Base-by-base conservation (phyloP, 2,888 invertebrate genomes). In the Cylindroiulus punctatus region DNA sequence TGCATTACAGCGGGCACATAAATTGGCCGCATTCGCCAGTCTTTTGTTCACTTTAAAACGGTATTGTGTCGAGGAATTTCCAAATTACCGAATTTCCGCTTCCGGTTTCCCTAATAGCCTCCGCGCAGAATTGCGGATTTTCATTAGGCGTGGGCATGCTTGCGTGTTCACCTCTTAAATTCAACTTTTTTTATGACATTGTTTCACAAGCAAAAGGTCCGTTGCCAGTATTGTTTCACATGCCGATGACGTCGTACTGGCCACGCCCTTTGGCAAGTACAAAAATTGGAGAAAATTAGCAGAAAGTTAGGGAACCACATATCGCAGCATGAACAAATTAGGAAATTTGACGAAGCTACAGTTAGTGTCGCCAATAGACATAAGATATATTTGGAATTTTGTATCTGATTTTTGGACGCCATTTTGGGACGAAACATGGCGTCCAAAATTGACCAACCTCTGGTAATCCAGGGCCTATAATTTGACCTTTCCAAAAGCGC, bases 231-330 rank as follows among this genome's bases (percentile, higher is more conserved):
- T 22, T 65, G 26, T 8, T 42, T 82, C 17, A 7, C 82, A 12
- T 36, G 82, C 8, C 5, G 19, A 19, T 36, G 82, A 36, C 22
- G 82, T 17, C 10, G 7, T 36, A 4, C 17, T 82, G 82, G n/a
- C 82, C 82, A 82, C 82, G 82, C 82, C 82, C 12, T 17, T 82
- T 82, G 30, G 30, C 36, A 82, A 82, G 82, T 36, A 82, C 82
- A 81, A 81, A n/a, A n/a, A n/a, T n/a, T n/a, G n/a, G n/a, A n/a
- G n/a, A n/a, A n/a, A n/a, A n/a, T n/a, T n/a, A n/a, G n/a, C n/a
- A n/a, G n/a, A n/a, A n/a, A n/a, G n/a, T n/a, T n/a, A n/a, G n/a
- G n/a, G n/a, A n/a, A n/a, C n/a, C n/a, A n/a, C n/a, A n/a, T n/a
- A n/a, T n/a, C n/a, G n/a, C n/a, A n/a, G n/a, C n/a, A n/a, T n/a